Evolutionary conservation across 92 coral and sea anemone genomes (phyloP).

Genomic region (Montipora capitata): DNA sequence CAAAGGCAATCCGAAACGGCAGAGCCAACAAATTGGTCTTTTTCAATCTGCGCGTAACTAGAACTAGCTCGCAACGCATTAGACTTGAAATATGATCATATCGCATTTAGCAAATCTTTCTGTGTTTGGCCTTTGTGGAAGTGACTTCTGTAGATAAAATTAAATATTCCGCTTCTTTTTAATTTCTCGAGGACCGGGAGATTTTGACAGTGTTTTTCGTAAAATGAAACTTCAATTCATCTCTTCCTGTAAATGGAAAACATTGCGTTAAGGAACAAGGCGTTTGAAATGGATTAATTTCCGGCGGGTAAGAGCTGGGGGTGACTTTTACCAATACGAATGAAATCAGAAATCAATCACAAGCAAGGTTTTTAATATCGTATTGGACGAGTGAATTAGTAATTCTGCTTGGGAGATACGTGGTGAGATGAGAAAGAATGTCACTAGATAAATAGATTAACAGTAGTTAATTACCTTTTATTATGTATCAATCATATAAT

Average conservation of each 20-base stretch:
- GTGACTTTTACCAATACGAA: slow-evolving; percentile 56
- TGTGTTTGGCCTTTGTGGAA: slow-evolving; percentile 48
- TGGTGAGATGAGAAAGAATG: slow-evolving; percentile 65
- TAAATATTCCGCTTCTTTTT: slow-evolving; percentile 24
- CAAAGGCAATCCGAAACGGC: not conserved
- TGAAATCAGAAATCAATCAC: slow-evolving; percentile 54
- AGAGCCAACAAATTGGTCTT: slow-evolving; percentile 31
- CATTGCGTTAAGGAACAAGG: slow-evolving; percentile 27
- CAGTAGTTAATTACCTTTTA: slow-evolving; percentile 77
- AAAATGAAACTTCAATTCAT: slow-evolving; percentile 53
- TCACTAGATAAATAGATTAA: slow-evolving; percentile 83
- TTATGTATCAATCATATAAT: slow-evolving; percentile 83
- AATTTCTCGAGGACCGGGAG: slow-evolving; percentile 51
- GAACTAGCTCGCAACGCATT: slow-evolving; percentile 19
- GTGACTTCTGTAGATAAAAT: slow-evolving; percentile 25
- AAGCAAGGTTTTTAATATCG: slow-evolving; percentile 53
- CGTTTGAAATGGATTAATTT: slow-evolving; percentile 37
- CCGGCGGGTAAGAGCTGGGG: slow-evolving; percentile 39
- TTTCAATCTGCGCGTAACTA: slow-evolving; percentile 21
- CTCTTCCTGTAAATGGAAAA: slow-evolving; percentile 24
- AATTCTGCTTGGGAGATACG: slow-evolving; percentile 36
- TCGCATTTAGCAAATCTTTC: slow-evolving; percentile 36
- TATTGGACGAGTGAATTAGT: slow-evolving; percentile 30
- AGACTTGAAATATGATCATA: slow-evolving; percentile 21
- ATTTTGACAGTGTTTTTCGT: slow-evolving; percentile 36